A percentile compares a stretch with the other conserved stretches of the same genome.
phyloP scores from a whole-genome alignment of 1,140 invertebrate species.

The Harpegnathos saltator region DNA sequence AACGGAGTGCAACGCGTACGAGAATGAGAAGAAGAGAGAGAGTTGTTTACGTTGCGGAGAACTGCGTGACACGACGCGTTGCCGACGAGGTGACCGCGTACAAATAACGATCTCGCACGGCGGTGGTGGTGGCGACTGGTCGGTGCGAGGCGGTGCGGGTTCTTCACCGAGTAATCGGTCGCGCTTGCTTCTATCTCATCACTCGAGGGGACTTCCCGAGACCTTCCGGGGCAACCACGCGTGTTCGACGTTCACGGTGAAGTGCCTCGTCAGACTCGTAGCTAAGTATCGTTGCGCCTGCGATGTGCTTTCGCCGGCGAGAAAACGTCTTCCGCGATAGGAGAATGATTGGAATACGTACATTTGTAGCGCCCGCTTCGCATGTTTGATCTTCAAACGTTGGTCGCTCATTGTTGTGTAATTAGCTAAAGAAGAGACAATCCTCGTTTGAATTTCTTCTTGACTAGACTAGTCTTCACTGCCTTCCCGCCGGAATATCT shows the following conservation, averaged over 20 bases:
- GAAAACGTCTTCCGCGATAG: not conserved
- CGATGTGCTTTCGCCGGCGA: not conserved
- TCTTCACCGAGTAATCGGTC: constrained; percentile 52
- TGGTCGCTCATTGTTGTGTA: too few species aligned
- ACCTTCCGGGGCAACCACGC: constrained; percentile 32
- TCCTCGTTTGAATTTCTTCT: too few species aligned
- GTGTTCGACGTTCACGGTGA: constrained; percentile 39
- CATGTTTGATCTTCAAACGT: too few species aligned
- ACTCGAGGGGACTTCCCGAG: constrained; percentile 59
- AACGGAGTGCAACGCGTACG: not conserved
- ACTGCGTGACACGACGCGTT: constrained; percentile 19
- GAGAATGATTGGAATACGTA: too few species aligned
- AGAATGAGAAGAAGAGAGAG: not conserved
- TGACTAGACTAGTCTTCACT: too few species aligned
- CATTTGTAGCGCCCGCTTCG: too few species aligned
- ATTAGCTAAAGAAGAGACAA: too few species aligned
- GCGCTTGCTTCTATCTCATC: constrained; percentile 37
- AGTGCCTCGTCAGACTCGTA: constrained; percentile 30
- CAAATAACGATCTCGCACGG: constrained; percentile 34
- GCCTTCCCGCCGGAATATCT: too few species aligned
- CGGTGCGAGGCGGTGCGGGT: constrained; percentile 25
- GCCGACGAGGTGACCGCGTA: constrained; percentile 34
- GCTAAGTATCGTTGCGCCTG: constrained; percentile 12
- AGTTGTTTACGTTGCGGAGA: constrained; percentile 44
- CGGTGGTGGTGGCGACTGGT: not conserved